Base-by-base conservation (phyloP, 2,113 vertebrate genomes). In the Onychostoma macrolepis region DNA sequence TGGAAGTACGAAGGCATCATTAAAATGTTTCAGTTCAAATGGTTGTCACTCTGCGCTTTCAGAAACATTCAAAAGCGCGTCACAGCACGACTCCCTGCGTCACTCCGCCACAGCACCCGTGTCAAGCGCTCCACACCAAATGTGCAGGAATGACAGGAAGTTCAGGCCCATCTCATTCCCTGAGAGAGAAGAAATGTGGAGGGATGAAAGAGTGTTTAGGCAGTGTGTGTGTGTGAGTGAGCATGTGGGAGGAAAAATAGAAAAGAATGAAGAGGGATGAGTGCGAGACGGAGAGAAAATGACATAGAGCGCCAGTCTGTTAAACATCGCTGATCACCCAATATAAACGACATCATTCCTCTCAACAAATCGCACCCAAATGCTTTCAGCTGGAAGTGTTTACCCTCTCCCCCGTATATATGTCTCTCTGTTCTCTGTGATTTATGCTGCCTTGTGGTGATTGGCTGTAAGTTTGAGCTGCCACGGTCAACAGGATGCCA, bases 301-400 rank as follows among this genome's bases (percentile, higher is more conserved):
- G 48, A 41, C 63, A 38, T 43, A 33, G 10, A 53, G 58, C 12
- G 33, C 21, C 19, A 79, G 83, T 71, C 77, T 85, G 83, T 82
- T 87, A 82, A 89, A 85, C 78, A 85, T 85, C 71, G 71, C 72
- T 87, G 83, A 83, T 83, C 86, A 83, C 58, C 77, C 28, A 67
- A 77, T 56, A 80, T 74, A 89, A 89, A 89, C 86, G 78, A 80
- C 65, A 84, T 84, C 80, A 38, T 53, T 83, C 88, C 58, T 86
- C 75, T 41, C 45, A 53, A 63, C 84, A 88, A 82, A 78, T 85
- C 58, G 67, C 61, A 58, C 74, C 84, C 61, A 28, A 85, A 71
- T 65, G 74, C 50, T 86, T 83, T 83, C 86, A 87, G 71, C 79
- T 83, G 38, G 28, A 85, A 69, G 63, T 69, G 88, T 82, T 83